Evolutionary conservation across 2,797 vertebrate species (phyloP).

Genomic region (Xenops minutus): DNA sequence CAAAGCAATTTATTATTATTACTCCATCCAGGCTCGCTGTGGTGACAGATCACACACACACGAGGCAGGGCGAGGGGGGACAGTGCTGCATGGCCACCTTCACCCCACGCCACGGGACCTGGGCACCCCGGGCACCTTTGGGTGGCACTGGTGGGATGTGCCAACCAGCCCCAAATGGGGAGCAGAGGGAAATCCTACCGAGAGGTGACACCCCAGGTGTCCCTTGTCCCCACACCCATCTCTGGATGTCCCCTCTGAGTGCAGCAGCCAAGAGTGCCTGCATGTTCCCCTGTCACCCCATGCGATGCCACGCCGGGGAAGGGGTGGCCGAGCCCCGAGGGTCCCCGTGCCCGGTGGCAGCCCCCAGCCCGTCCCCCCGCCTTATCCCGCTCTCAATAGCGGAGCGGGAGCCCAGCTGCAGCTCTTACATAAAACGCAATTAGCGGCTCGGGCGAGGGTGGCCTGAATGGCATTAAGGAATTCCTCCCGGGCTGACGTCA

Average conservation of each 20-base stretch:
- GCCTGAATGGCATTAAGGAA: slow-evolving; percentile 67
- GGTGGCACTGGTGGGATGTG: fast-evolving
- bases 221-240: fast-evolving
- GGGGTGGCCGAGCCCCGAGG: neutral
- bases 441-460: slow-evolving; percentile 13
- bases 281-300: fast-evolving
- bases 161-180: fast-evolving
- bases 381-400: neutral
- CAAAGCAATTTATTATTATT: neutral
- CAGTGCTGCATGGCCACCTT: neutral
- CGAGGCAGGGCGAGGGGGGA: neutral
- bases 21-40: fast-evolving
- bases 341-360: neutral
- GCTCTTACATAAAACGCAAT: slow-evolving; percentile 66
- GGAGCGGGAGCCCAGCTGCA: slow-evolving; percentile 38
- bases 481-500: slow-evolving; percentile 66
- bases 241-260: fast-evolving
- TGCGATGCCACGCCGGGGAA: fast-evolving
- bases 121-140: neutral
- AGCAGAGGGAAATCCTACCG: neutral
- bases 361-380: neutral
- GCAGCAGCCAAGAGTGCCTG: neutral
- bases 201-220: neutral
- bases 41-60: neutral
- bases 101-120: fast-evolving